These are phyloP conservation scores for Ptiloglossa arizonensis DNA, from an alignment of 1,140 invertebrate species.

Conservation along the genomic window DNA sequence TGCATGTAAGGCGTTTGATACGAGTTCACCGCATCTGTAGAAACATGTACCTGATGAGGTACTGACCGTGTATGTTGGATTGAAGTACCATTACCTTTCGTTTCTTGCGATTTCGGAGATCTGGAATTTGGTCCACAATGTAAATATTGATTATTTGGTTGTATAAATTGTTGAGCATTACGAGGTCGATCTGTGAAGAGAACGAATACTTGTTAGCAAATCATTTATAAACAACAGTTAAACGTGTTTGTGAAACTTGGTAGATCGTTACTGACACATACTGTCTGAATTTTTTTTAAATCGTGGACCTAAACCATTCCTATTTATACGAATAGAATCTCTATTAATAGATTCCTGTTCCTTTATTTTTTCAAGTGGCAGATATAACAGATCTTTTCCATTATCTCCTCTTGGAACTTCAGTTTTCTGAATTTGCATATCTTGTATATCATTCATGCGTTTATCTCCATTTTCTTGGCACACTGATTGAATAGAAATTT, in stretches of 20 bases:
- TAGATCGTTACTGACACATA: conserved; percentile 27
- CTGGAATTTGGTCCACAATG: conserved; percentile 8
- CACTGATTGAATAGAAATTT: background rate
- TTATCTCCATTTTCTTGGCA: background rate
- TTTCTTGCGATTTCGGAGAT: background rate
- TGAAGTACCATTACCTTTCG: conserved; percentile 16
- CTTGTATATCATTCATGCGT: conserved; percentile 13
- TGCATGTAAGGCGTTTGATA: conserved; percentile 45
- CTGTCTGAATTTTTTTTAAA: conserved; percentile 68
- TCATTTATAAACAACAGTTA: background rate
- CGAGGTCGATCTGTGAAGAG: conserved; percentile 48
- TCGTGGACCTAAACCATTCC: conserved; percentile 59
- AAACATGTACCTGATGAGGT: conserved; percentile 6
- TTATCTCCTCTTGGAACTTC: background rate
- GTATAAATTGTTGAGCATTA: conserved; percentile 3
- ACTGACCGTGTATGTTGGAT: conserved; percentile 7
- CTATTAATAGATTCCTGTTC: conserved; percentile 39
- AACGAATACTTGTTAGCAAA: background rate
- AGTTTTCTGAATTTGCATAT: conserved; percentile 15
- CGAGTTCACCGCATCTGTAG: conserved; percentile 23
- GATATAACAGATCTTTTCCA: conserved; percentile 20
- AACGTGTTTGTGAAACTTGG: conserved; percentile 18
- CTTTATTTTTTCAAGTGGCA: conserved; percentile 23
- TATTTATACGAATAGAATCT: conserved; percentile 40
- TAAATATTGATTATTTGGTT: conserved; percentile 26